Evolutionary conservation across 2,113 vertebrate genomes (phyloP), one percentile per base, ranked within the genome.

Genomic region (Murina feae): DNA sequence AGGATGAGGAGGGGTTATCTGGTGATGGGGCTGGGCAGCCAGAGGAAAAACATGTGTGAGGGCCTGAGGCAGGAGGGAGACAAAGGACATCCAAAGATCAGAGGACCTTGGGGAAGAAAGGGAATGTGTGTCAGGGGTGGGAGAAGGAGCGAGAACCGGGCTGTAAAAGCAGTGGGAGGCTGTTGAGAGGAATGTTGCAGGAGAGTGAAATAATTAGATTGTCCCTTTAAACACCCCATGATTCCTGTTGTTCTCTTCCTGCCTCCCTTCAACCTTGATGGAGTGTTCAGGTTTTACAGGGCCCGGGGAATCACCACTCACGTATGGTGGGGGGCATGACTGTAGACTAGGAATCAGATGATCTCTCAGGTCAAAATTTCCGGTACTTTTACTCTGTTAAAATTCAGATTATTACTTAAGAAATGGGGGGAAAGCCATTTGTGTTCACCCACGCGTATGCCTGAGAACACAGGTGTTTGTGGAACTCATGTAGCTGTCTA

Each of bases 321-420:
- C 13, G 1, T 7, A 2, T 9, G 44, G 69, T n/a, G 28, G 37
- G 69, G 13, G 30, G 44, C 6, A n/a, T n/a, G 86, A 23, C 37
- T 12, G 0, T 4, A 42, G 91, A 82, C 13, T 4, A 47, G 74
- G 44, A 69, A 6, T 51, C 32, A 51, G 68, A 68, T 28, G 51
- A 37, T 21, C 65, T 84, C 51, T 12, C 12, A 11, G 32, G 12
- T 53, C 80, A 68, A 6, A 25, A 66, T 65, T 44, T 42, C n/a
- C 53, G n/a, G 20, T 42, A 35, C 47, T 75, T 94, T 49, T 82
- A 9, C 44, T 72, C n/a, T 72, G 21, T 28, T 69, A 63, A 65
- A 83, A 76, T 37, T 71, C 39, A 69, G 32, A 60, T 53, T 68
- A 28, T 92, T 82, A 72, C 69, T 86, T 94, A 63, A 25, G 76